Conservation (phyloP, 2,797 vertebrate genomes). For the Aratinga solstitialis region DNA sequence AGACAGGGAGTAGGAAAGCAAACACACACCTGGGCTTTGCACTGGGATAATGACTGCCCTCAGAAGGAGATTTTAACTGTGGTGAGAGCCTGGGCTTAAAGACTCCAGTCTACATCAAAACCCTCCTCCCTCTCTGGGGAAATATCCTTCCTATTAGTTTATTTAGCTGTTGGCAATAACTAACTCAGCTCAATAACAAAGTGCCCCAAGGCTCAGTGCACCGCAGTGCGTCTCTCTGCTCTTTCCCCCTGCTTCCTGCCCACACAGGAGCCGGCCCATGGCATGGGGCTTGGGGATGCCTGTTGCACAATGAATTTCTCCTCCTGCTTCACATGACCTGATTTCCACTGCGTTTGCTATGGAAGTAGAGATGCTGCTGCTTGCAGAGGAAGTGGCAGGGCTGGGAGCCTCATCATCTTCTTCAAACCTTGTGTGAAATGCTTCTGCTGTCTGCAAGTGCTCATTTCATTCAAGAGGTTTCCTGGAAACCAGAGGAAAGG, state of each 20-base stretch:
- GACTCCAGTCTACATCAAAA: constrained; percentile 17
- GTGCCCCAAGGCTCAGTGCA: neutral
- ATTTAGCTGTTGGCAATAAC: constrained; percentile 40
- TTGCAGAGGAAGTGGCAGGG: neutral
- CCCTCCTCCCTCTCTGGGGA: neutral
- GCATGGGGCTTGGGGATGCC: fast-evolving
- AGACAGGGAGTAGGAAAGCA: neutral
- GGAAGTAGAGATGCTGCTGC: neutral
- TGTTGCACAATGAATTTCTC: neutral
- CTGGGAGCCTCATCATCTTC: fast-evolving
- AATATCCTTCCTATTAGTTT: constrained; percentile 60
- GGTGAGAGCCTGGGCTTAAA: constrained; percentile 13
- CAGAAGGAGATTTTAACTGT: constrained; percentile 2
- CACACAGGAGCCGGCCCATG: neutral
- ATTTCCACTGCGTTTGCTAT: fast-evolving
- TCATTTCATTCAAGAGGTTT: neutral
- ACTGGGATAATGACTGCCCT: neutral
- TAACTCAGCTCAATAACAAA: neutral
- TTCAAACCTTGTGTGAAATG: neutral
- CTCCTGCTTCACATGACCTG: neutral
- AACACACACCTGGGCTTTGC: neutral
- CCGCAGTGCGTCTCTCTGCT: fast-evolving
- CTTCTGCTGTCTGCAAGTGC: neutral
- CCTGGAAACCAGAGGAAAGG: neutral
- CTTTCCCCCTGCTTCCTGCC: neutral